A percentile compares a stretch with the other conserved stretches of the same genome.
These are phyloP conservation scores for Allolobophora icterica DNA, from an alignment of 2,888 invertebrate species.

Conservation along the genomic window DNA sequence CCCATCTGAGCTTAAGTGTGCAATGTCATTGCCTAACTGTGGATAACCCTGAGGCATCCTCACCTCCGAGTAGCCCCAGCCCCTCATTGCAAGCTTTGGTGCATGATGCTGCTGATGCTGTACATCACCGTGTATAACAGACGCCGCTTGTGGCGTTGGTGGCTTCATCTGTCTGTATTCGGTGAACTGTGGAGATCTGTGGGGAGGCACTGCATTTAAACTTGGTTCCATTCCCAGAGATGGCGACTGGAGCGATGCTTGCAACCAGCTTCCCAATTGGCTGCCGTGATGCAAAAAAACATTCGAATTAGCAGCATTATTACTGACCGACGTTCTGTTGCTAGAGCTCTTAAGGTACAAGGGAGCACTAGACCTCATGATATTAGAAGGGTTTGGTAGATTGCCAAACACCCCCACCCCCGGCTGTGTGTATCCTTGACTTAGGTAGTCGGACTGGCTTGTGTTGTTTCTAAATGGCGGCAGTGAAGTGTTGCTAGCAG, in stretches of 20 bases:
- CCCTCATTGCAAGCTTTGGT: background rate
- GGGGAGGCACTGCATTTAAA: background rate
- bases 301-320: background rate
- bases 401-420: background rate
- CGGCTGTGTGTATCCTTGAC: background rate
- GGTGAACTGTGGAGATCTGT: background rate
- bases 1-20: background rate
- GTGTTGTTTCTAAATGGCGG: background rate
- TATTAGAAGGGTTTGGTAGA: background rate
- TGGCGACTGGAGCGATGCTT: background rate
- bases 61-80: background rate
- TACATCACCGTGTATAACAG: background rate
- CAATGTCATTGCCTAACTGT: background rate
- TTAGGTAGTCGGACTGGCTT: background rate
- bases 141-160: background rate
- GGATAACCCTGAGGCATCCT: background rate
- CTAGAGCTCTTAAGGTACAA: background rate
- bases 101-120: background rate
- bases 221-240: background rate
- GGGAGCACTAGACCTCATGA: background rate
- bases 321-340: background rate
- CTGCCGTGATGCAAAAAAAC: background rate
- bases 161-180: background rate
- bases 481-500: background rate
- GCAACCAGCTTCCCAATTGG: background rate